phyloP scores from a whole-genome alignment of 2,888 invertebrate species.

The Lapara coniferarum region DNA sequence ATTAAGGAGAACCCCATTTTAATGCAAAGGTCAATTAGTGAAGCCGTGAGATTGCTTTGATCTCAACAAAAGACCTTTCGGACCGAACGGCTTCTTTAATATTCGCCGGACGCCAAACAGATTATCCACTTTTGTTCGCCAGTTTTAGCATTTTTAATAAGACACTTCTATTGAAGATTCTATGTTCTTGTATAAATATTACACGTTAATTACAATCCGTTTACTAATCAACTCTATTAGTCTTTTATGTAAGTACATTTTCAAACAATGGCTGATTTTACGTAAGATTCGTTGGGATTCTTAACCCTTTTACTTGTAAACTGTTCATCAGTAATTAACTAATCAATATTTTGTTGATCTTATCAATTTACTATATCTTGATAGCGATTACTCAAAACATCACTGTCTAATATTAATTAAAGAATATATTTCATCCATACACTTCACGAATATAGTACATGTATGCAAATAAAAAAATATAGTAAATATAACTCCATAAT shows the following conservation, averaged over 20 bases:
- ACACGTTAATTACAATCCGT: slow-evolving; percentile 39
- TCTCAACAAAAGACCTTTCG: slow-evolving; percentile 69
- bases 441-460: too few species aligned
- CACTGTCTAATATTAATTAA: too few species aligned
- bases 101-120: slow-evolving; percentile 71
- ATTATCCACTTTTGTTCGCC: slow-evolving; percentile 76
- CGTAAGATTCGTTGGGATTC: background rate
- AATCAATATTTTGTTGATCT: too few species aligned
- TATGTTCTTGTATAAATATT: slow-evolving; percentile 52
- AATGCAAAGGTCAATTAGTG: slow-evolving; percentile 75
- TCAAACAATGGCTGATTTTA: background rate
- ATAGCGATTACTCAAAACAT: too few species aligned
- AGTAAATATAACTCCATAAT: too few species aligned
- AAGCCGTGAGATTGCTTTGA: slow-evolving; percentile 69
- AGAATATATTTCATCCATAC: too few species aligned
- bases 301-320: too few species aligned
- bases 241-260: slow-evolving; percentile 5
- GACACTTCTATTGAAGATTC: slow-evolving; percentile 62
- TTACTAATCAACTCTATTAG: slow-evolving; percentile 24
- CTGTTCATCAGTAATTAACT: too few species aligned
- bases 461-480: too few species aligned
- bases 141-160: slow-evolving; percentile 76
- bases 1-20: slow-evolving; percentile 50
- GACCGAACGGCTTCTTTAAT: slow-evolving; percentile 69
- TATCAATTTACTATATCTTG: too few species aligned